A percentile compares a stretch with the other conserved stretches of the same genome.
These are phyloP conservation scores for Nibea albiflora DNA, from an alignment of 2,113 vertebrate species.

Conservation along the genomic window DNA sequence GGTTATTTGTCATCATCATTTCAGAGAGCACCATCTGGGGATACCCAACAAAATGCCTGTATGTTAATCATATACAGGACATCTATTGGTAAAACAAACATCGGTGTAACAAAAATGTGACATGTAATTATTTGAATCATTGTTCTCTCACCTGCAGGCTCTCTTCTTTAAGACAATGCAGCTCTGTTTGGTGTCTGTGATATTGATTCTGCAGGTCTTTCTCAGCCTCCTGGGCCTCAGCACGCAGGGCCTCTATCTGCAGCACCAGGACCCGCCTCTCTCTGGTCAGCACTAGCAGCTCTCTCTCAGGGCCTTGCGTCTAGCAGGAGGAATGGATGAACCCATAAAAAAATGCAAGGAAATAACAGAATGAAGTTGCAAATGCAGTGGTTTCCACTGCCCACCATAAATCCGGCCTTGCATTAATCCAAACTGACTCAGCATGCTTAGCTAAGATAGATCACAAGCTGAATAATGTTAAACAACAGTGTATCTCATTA, in stretches of 20 bases:
- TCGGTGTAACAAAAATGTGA: background rate
- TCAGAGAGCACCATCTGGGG: too few relatives aligned
- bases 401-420: conserved; percentile 51
- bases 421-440: conserved; percentile 68
- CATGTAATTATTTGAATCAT: background rate
- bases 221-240: conserved; percentile 81
- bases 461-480: conserved; percentile 60
- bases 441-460: conserved; percentile 62
- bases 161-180: conserved; percentile 80
- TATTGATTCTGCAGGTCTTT: conserved; percentile 80
- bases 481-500: conserved; percentile 70
- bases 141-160: conserved; percentile 83
- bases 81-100: background rate
- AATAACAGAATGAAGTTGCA: conserved; percentile 54
- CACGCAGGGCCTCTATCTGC: conserved; percentile 84
- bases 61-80: too few relatives aligned
- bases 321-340: conserved; percentile 45
- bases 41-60: too few relatives aligned
- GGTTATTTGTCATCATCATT: too few relatives aligned
- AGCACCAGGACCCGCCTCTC: conserved; percentile 81
- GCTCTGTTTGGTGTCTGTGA: conserved; percentile 75
- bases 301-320: conserved; percentile 70
- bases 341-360: conserved; percentile 20
- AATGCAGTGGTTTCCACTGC: conserved; percentile 38
- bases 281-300: conserved; percentile 72